phyloP scores from a whole-genome alignment of 1,140 invertebrate genomes.

The Planococcus citri region DNA sequence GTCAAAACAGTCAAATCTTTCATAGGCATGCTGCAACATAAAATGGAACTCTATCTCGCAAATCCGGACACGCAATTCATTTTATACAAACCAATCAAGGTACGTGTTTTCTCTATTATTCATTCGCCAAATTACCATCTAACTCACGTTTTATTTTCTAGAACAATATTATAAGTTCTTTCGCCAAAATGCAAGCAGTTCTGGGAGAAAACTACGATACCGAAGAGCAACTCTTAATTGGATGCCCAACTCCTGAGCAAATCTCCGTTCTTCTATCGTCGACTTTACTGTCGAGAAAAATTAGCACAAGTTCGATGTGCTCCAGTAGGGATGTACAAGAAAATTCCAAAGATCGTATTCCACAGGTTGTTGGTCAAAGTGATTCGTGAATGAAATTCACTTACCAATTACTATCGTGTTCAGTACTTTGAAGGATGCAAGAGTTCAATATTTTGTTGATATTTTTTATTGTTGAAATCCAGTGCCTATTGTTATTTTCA shows the following conservation, averaged over 20 bases:
- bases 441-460: background rate
- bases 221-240: constrained; percentile 71
- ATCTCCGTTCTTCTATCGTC: constrained; percentile 77
- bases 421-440: no score
- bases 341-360: background rate
- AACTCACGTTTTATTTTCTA: constrained; percentile 35
- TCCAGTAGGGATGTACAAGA: background rate
- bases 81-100: constrained; percentile 81
- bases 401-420: no score
- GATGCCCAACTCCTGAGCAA: constrained; percentile 80
- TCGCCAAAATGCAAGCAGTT: constrained; percentile 68
- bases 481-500: no score
- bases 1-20: constrained; percentile 63
- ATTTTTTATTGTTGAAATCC: no score
- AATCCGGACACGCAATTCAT: constrained; percentile 94
- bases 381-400: background rate
- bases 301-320: background rate
- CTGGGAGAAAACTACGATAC: constrained; percentile 55
- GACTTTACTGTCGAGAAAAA: constrained; percentile 38
- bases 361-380: background rate
- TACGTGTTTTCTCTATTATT: constrained; percentile 37
- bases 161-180: constrained; percentile 77
- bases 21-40: constrained; percentile 64
- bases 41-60: constrained; percentile 89
- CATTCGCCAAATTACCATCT: background rate